Evolutionary conservation across 1,140 invertebrate genomes (phyloP).

Genomic region (Saccostrea echinata): DNA sequence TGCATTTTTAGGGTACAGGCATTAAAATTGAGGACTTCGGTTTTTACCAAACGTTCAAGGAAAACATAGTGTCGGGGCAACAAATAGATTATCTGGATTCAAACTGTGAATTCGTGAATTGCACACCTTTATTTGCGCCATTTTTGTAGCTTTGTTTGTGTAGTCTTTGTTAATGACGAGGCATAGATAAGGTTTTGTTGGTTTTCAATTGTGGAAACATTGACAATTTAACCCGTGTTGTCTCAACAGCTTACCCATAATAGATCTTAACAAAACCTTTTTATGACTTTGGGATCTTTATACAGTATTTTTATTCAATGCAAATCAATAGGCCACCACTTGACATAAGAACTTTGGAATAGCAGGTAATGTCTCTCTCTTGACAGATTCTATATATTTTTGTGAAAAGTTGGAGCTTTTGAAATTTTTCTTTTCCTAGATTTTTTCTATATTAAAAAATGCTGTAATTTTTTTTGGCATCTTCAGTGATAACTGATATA

Average conservation of each 20-base stretch:
- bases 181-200: conserved; percentile 18
- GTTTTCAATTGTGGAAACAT: conserved; percentile 11
- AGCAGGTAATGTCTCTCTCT: background rate
- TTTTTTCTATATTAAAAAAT: no score
- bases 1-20: conserved; percentile 8
- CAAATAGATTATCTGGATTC: background rate
- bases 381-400: background rate
- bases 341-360: background rate
- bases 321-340: background rate
- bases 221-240: conserved; percentile 8
- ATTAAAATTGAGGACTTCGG: background rate
- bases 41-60: background rate
- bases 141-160: background rate
- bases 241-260: background rate
- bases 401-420: background rate
- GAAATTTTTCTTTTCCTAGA: no score
- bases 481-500: no score
- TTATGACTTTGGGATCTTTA: background rate
- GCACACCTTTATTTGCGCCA: background rate
- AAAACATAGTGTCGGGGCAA: background rate
- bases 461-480: no score
- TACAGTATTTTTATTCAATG: background rate
- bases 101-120: background rate
- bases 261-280: background rate
- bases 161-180: background rate